Evolutionary conservation across 2,888 invertebrate genomes (phyloP).

Genomic region (Tribolium freemani): DNA sequence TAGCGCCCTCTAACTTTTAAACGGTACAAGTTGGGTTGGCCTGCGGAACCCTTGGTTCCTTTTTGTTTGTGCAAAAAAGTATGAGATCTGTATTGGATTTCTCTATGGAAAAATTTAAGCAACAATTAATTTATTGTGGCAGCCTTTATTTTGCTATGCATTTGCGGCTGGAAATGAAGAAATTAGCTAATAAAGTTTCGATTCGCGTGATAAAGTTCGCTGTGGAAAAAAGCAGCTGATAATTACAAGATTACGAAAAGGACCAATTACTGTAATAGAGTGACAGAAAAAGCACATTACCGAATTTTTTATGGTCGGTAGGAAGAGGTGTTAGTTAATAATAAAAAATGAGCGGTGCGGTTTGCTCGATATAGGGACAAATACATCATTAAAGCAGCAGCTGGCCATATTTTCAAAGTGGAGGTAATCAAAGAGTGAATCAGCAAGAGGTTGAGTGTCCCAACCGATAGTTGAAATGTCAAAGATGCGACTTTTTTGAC

Average conservation of each 20-base stretch:
- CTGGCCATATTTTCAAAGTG: constrained; percentile 40
- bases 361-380: constrained; percentile 43
- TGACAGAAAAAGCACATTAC: constrained; percentile 40
- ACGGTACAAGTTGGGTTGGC: no score
- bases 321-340: constrained; percentile 40
- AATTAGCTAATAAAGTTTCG: constrained; percentile 20
- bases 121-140: no score
- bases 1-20: no score
- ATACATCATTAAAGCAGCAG: constrained; percentile 44
- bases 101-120: no score
- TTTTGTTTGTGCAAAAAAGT: no score
- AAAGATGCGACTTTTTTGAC: constrained; percentile 50
- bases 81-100: no score
- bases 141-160: no score
- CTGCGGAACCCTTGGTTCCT: no score
- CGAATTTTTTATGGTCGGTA: constrained; percentile 36
- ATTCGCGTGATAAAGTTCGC: constrained; percentile 29
- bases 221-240: constrained; percentile 23
- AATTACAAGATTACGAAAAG: constrained; percentile 37
- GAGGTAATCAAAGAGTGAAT: constrained; percentile 44
- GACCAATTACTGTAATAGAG: constrained; percentile 39
- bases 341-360: constrained; percentile 41
- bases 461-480: constrained; percentile 41
- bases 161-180: background rate
- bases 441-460: constrained; percentile 39